Base-by-base conservation (phyloP, 2,888 invertebrate species). In the Cheiracanthium punctorium region DNA sequence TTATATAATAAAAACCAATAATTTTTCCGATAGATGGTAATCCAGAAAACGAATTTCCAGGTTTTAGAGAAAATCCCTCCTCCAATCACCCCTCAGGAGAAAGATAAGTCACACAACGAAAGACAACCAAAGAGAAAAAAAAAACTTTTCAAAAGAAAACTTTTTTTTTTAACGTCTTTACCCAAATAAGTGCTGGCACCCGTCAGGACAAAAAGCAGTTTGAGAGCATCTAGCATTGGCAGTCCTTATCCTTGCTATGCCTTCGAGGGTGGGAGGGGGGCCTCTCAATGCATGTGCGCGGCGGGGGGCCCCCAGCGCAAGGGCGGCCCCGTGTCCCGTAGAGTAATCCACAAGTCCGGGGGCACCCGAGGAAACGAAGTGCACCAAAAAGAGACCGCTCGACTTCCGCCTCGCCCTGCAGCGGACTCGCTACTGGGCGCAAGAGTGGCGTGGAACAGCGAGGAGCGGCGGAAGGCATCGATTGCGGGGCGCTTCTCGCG, bases 131-230 rank as follows among this genome's bases (percentile, higher is more conserved):
- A 24, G 14, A n/a, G 24, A 14, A 24, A 1, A 29, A 20, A 29
- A 24, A 4, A 28, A 20, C 88, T 85, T 10, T 37, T 37, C 4
- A 37, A n/a, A n/a, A n/a, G n/a, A n/a, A 37, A 37, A 37, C 37
- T 37, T 37, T 37, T 37, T 37, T 4, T 10, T 37, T 37, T 37
- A 17, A 12, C 17, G 1, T 24, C 4, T 58, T 58, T 72, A 89
- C 89, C 89, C 84, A 89, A 84, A 75, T 89, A 89, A 70, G 89
- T 89, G 87, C 89, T 89, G 58, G 89, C 89, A 79, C 89, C 89
- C 64, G 89, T 89, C 75, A 89, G 80, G 79, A 89, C 89, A 80
- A 89, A 89, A 73, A 89, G 82, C 32, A 89, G 87, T 80, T 89
- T 89, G 77, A 89, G 82, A 69, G 89, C 89, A 88, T 89, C 89